Evolutionary conservation across 2,113 vertebrate genomes (phyloP), one percentile per base, ranked within the genome.

Genomic region (Catharus fuscescens): DNA sequence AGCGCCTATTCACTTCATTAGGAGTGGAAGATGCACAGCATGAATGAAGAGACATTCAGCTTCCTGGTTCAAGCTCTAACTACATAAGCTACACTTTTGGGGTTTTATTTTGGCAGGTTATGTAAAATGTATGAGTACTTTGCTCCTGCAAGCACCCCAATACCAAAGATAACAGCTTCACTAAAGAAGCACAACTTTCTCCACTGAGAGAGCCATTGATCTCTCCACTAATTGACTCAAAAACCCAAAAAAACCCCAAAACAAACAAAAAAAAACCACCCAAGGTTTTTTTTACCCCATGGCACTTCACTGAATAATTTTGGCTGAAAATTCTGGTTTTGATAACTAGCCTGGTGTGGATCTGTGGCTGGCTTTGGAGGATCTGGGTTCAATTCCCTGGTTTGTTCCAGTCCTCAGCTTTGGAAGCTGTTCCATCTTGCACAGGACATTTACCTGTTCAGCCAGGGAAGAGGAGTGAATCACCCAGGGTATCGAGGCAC

Each of bases 401-500:
- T 19, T 70, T 74, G n/a, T 59, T 29, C 34, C n/a, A n/a, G n/a
- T n/a, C 16, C 20, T 85, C 40, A 19, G 26, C 16, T 82, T 65
- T 66, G 38, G 40, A 86, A 86, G 34, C 28, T 40, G 26, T 61
- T 71, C 6, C 36, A 61, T 31, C n/a, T 77, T 65, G 66, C 15
- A 47, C 6, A 23, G 50, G 64, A 14, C 47, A 57, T 61, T 78
- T 38, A 65, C 28, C 26, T 21, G 9, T 23, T 52, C n/a, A n/a
- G 16, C 18, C n/a, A 53, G 38, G 18, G 14, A 82, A 20, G 48
- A 62, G 48, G 12, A 80, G n/a, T 2, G 0, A 47, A 20, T 53
- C 34, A 19, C 12, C 15, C 11, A 8, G 5, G 0, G 6, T 14
- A 45, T 9, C 4, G 4, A 48, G 5, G 10, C 10, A 10, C 16